phyloP scores from a whole-genome alignment of 2,797 vertebrate genomes.

The Acanthornis magna region DNA sequence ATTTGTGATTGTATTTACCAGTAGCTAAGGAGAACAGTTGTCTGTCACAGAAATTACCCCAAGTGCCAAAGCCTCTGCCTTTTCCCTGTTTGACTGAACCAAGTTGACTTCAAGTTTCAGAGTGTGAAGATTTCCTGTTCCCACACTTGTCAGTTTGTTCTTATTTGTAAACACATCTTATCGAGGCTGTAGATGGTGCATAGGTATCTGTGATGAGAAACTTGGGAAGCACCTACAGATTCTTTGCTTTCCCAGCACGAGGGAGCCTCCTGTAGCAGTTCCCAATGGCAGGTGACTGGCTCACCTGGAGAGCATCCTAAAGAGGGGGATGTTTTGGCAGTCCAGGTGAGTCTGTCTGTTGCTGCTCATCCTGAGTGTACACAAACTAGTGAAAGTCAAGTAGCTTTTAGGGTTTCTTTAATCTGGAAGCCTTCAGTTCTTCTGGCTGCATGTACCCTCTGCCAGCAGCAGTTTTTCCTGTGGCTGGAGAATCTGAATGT shows the following conservation, averaged over 20 bases:
- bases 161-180: background rate
- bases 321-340: background rate
- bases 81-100: background rate
- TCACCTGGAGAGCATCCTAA: background rate
- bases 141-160: background rate
- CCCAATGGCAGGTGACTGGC: accelerated
- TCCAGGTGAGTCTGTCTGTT: background rate
- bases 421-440: background rate
- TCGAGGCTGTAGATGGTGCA: background rate
- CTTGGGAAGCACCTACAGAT: background rate
- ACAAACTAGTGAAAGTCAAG: background rate
- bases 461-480: background rate
- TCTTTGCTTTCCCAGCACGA: background rate
- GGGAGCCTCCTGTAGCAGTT: background rate
- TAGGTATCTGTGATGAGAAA: background rate
- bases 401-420: background rate
- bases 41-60: background rate
- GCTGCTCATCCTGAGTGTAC: background rate
- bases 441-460: background rate
- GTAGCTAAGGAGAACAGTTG: background rate
- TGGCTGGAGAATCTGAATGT: background rate
- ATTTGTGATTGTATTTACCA: background rate
- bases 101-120: background rate
- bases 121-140: background rate
- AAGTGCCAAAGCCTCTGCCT: background rate